phyloP scores from a whole-genome alignment of 2,797 vertebrate species.

The Gymnocypris eckloni region DNA sequence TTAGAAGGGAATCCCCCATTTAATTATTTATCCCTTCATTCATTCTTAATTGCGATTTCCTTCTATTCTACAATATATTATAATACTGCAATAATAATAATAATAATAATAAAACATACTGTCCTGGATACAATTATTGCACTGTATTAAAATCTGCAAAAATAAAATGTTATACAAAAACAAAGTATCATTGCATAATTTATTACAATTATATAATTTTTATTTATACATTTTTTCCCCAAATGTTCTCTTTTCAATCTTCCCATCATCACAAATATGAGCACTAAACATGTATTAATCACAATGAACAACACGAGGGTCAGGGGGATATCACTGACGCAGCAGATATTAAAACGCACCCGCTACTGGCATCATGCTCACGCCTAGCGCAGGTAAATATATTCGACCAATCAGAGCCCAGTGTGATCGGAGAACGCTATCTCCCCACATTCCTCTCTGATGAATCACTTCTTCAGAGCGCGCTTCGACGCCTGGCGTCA shows the following conservation, averaged over 20 bases:
- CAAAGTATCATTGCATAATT: background rate
- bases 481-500: background rate
- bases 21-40: background rate
- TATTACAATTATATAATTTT: background rate
- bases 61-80: background rate
- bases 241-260: background rate
- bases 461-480: background rate
- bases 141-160: background rate
- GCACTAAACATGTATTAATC: background rate
- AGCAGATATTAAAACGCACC: conserved; percentile 6
- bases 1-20: background rate
- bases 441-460: background rate
- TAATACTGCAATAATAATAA: background rate
- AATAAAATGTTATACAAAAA: background rate
- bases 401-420: conserved; percentile 1
- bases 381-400: background rate
- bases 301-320: background rate
- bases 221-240: background rate
- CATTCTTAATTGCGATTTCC: background rate
- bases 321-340: background rate
- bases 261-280: background rate
- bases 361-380: no score
- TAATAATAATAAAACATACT: background rate
- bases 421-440: background rate
- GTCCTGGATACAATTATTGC: no score